Evolutionary conservation across 37 sponge, comb jelly and placozoan genomes (phyloP).

Genomic region (Chondrosia reniformis): DNA sequence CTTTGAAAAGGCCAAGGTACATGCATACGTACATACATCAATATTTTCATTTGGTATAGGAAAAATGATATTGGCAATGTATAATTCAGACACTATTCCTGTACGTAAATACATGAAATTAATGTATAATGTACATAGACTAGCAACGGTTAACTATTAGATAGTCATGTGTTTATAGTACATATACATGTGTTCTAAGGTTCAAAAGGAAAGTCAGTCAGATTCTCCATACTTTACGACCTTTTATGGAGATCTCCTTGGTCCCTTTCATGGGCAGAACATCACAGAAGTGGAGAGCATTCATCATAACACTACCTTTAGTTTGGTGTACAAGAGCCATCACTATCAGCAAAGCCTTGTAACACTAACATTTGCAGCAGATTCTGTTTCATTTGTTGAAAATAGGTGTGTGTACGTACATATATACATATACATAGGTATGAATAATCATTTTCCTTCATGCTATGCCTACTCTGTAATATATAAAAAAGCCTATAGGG

Average conservation of each 20-base stretch:
- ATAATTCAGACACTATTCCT: too few relatives aligned
- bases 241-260: constrained; percentile 76
- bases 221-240: constrained; percentile 53
- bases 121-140: too few relatives aligned
- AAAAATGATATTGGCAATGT: too few relatives aligned
- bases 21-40: not conserved
- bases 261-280: constrained; percentile 18
- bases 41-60: too few relatives aligned
- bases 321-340: constrained; percentile 45
- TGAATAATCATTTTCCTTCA: not conserved
- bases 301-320: constrained; percentile 18
- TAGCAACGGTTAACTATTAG: not conserved
- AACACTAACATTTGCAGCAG: constrained; percentile 70
- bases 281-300: not conserved
- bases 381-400: constrained; percentile 60
- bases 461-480: too few relatives aligned
- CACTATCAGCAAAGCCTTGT: constrained; percentile 71
- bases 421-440: not conserved
- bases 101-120: too few relatives aligned
- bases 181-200: not conserved
- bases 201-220: not conserved
- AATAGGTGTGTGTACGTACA: constrained; percentile 32
- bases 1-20: constrained; percentile 36
- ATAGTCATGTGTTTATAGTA: not conserved
- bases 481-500: too few relatives aligned